Evolutionary conservation across 2,888 invertebrate species (phyloP).

Genomic region (Volucella inflata): DNA sequence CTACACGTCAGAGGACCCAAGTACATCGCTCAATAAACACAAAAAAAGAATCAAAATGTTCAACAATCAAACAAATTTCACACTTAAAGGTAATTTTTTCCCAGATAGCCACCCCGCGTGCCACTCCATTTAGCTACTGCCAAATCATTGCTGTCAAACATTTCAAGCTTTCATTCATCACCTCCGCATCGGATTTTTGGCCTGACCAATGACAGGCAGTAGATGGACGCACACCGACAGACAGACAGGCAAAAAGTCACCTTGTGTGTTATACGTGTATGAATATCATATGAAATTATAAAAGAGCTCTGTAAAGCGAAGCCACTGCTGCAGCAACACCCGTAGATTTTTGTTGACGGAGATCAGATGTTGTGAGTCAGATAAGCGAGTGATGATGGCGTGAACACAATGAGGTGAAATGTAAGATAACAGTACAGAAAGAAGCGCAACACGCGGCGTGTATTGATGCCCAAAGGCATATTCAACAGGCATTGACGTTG

Average conservation of each 20-base stretch:
- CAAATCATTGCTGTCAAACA: constrained; percentile 73
- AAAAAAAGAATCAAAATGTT: constrained; percentile 33
- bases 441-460: constrained; percentile 57
- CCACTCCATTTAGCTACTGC: constrained; percentile 31
- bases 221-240: too few relatives aligned
- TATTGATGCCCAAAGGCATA: constrained; percentile 55
- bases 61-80: constrained; percentile 71
- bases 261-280: too few relatives aligned
- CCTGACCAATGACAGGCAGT: constrained; percentile 46
- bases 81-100: constrained; percentile 58
- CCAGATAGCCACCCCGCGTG: constrained; percentile 22
- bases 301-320: too few relatives aligned
- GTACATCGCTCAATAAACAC: constrained; percentile 18
- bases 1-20: constrained; percentile 32
- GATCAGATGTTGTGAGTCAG: constrained; percentile 57
- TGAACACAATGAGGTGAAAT: constrained; percentile 68
- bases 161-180: constrained; percentile 69
- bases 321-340: constrained; percentile 30
- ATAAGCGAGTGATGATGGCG: constrained; percentile 69
- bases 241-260: too few relatives aligned
- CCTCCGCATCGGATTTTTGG: constrained; percentile 37
- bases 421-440: constrained; percentile 70
- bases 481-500: constrained; percentile 29
- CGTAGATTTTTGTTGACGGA: constrained; percentile 10
- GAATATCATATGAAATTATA: too few relatives aligned